Evolutionary conservation across 2,113 vertebrate genomes (phyloP).

Genomic region (Numenius arquata): DNA sequence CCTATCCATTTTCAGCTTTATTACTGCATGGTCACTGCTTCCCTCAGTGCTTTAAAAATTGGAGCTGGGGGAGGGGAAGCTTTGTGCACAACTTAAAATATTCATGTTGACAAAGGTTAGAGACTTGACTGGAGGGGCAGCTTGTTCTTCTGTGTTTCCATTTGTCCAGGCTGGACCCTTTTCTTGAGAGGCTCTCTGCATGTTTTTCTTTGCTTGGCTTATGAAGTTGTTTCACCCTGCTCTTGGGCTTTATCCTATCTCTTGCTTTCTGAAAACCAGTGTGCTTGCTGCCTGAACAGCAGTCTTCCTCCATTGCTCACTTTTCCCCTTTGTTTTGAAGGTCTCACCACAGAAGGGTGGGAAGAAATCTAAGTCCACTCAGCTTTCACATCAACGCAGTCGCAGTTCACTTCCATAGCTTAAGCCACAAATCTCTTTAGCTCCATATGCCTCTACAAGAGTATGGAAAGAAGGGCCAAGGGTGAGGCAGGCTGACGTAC

Average conservation of each 20-base stretch:
- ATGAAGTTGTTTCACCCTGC: not conserved
- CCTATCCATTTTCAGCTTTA: slow-evolving; percentile 32
- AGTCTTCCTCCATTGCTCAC: not conserved
- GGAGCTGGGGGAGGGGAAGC: not conserved
- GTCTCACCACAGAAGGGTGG: not conserved
- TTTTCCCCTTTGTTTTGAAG: not conserved
- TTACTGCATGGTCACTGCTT: slow-evolving; percentile 12
- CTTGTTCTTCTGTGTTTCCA: not conserved
- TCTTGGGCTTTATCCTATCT: not conserved
- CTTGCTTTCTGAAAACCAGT: not conserved
- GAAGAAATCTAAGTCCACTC: not conserved
- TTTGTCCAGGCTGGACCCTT: not conserved
- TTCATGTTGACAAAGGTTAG: not conserved
- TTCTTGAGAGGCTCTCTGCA: not conserved
- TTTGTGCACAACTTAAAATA: not conserved
- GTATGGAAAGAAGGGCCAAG: not conserved
- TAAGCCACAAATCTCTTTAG: not conserved
- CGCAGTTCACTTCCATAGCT: not conserved
- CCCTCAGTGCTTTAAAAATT: not conserved
- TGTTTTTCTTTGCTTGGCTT: not conserved
- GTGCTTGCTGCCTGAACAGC: not conserved
- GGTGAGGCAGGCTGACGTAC: not conserved
- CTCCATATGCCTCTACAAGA: not conserved
- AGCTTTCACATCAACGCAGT: not conserved
- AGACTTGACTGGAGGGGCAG: not conserved